These are phyloP conservation scores for Salminus brasiliensis DNA, from an alignment of 2,113 vertebrate genomes.

Conservation along the genomic window DNA sequence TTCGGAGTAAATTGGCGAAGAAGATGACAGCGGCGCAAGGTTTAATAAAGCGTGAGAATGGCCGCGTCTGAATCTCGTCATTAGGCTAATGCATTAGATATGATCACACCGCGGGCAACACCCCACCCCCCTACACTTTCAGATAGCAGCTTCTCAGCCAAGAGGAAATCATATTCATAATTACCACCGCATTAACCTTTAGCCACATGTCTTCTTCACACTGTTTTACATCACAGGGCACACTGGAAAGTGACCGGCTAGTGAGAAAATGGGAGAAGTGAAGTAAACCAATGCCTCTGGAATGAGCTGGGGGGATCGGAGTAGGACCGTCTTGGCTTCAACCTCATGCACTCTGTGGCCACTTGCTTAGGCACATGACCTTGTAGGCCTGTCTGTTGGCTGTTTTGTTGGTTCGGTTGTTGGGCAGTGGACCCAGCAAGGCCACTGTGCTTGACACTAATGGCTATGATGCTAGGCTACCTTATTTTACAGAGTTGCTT, in stretches of 20 bases:
- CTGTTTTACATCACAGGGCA: constrained; percentile 28
- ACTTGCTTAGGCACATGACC: not conserved
- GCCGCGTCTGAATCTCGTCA: constrained; percentile 73
- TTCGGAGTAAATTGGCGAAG: constrained; percentile 67
- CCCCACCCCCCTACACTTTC: constrained; percentile 41
- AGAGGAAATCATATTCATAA: constrained; percentile 75
- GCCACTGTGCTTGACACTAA: too few species aligned
- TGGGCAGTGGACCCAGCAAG: too few species aligned
- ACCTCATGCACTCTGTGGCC: not conserved
- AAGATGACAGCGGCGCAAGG: constrained; percentile 62
- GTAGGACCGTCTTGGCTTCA: not conserved
- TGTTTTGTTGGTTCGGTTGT: too few species aligned
- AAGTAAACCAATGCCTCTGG: not conserved
- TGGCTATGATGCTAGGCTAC: too few species aligned
- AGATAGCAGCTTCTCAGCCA: constrained; percentile 62
- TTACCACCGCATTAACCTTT: constrained; percentile 81
- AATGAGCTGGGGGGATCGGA: not conserved
- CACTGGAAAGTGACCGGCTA: constrained; percentile 1
- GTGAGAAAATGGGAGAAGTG: constrained; percentile 5
- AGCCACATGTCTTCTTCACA: constrained; percentile 69
- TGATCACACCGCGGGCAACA: constrained; percentile 63
- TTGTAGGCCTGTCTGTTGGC: too few species aligned
- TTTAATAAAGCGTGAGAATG: constrained; percentile 76
- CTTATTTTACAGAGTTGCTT: too few species aligned
- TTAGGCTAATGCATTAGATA: constrained; percentile 76